Evolutionary conservation across 2,113 vertebrate species (phyloP), one percentile per base, ranked within the genome.

Genomic region (Calypte anna): DNA sequence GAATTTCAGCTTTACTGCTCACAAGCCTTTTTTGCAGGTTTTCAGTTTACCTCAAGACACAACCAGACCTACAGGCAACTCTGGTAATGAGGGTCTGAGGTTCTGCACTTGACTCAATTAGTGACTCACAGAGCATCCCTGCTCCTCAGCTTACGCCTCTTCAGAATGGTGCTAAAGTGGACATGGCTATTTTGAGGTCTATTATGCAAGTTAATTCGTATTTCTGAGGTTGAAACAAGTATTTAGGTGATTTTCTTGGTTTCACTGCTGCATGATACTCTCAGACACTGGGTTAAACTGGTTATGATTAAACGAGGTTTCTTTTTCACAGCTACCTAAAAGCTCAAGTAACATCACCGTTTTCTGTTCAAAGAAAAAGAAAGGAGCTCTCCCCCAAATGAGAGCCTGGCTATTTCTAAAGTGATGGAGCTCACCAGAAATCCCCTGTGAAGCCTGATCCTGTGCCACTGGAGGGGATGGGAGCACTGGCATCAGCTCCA

Each of bases 11-110:
- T 77, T 73, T 55, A 50, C 24, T 22, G 66, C 64, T 82, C 70
- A 66, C 66, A 72, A 94, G 50, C 9, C 20, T 79, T 82, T 94
- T 74, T 61, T 81, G 14, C 43, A 84, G 55, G 67, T 87, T 93
- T 94, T 54, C 66, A 64, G 43, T 79, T 86, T 36, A 94, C 53
- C 57, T 94, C 69, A 66, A 90, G 90, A 72, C 40, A 58, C 62
- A 81, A 75, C 78, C 61, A 93, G 76, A 88, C 54, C 82, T 67
- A 83, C 57, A 28, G 73, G 57, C 72, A 67, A 33, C 48, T 81
- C 36, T 61, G 50, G 73, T 75, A 94, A 87, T 73, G 69, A 93
- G n/a, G 21, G 68, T 72, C 92, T 93, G 86, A 93, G 80, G 62
- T 95, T 90, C 94, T 53, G 64, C 24, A 14, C 64, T 81, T 95